Evolutionary conservation across 2,888 invertebrate genomes (phyloP).

Genomic region (Drosophila macrothrix): DNA sequence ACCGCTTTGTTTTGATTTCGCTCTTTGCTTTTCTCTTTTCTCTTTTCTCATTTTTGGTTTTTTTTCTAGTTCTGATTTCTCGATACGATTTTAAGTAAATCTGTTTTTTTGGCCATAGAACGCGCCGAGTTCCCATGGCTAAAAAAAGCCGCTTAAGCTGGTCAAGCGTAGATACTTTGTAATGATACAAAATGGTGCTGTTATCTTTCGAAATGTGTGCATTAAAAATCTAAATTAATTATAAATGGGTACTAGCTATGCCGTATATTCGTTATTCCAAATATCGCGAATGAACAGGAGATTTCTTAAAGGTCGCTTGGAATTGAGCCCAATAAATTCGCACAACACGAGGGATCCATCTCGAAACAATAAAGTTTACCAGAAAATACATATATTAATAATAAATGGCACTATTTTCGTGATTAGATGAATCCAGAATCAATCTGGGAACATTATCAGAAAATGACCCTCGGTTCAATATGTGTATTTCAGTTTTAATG

Average conservation of each 20-base stretch:
- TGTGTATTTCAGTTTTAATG: too few species aligned
- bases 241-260: not conserved
- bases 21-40: slow-evolving; percentile 24
- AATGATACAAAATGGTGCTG: slow-evolving; percentile 7
- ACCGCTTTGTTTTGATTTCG: slow-evolving; percentile 35
- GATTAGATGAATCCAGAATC: not conserved
- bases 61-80: slow-evolving; percentile 40
- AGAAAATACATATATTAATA: not conserved
- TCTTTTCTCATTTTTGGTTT: slow-evolving; percentile 19
- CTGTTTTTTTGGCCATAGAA: slow-evolving; percentile 28
- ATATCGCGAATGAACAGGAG: not conserved
- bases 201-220: slow-evolving; percentile 1
- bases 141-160: slow-evolving; percentile 33
- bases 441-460: not conserved
- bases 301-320: not conserved
- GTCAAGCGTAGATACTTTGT: slow-evolving; percentile 24
- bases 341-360: not conserved
- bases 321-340: not conserved
- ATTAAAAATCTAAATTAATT: not conserved
- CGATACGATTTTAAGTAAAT: slow-evolving; percentile 56
- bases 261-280: not conserved
- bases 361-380: not conserved
- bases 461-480: not conserved
- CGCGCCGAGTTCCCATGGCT: slow-evolving; percentile 19
- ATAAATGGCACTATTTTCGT: not conserved